Conservation (phyloP, 2,888 invertebrate species). For the Scaptomyza flava region DNA sequence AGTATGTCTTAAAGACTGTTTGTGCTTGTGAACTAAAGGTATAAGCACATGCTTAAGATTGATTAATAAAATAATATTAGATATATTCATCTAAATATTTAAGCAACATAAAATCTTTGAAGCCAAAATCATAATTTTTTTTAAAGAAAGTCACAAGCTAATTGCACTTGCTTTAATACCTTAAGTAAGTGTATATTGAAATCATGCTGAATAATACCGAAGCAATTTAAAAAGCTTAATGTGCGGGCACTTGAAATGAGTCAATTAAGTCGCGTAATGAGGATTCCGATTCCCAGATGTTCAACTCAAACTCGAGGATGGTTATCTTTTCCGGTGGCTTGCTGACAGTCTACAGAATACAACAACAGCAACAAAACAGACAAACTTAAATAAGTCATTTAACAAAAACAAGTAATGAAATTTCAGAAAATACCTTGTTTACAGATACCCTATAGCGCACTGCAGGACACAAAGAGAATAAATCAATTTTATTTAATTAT, state of each 20-base stretch:
- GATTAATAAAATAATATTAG: no score
- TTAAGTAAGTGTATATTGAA: background rate
- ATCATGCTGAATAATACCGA: background rate
- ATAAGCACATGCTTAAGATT: no score
- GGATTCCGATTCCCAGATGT: slow-evolving; percentile 19
- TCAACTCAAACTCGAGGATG: background rate
- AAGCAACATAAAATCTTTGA: no score
- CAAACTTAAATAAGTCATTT: slow-evolving; percentile 59
- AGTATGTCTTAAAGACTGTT: background rate
- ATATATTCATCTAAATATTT: no score
- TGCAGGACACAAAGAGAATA: background rate
- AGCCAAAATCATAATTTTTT: no score
- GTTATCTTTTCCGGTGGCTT: slow-evolving; percentile 8
- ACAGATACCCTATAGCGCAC: no score
- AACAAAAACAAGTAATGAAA: slow-evolving; percentile 20
- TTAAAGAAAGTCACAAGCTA: background rate
- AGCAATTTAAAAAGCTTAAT: slow-evolving; percentile 19
- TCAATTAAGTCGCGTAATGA: slow-evolving; percentile 61
- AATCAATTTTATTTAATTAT: background rate
- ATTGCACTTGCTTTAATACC: background rate
- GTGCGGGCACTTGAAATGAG: slow-evolving; percentile 43
- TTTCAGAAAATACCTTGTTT: background rate
- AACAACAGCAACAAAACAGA: slow-evolving; percentile 32
- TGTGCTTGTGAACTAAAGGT: background rate
- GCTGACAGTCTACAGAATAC: slow-evolving; percentile 5